Evolutionary conservation across 2,888 invertebrate genomes (phyloP), one percentile per base, ranked within the genome.

Genomic region (Drosophila barbarae): DNA sequence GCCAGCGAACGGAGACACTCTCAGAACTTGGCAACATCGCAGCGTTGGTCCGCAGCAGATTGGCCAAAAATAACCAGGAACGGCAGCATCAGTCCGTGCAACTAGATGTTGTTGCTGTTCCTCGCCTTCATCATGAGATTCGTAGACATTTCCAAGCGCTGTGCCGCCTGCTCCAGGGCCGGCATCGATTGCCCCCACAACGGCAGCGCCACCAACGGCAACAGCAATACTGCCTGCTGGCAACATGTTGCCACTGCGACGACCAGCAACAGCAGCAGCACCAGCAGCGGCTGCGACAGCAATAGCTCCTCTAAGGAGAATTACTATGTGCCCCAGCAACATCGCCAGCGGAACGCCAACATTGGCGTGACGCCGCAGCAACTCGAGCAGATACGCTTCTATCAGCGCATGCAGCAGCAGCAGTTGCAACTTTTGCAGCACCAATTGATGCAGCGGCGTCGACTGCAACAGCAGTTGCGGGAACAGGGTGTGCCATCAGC

Each of bases 311-410:
- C 88, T 28, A 88, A 88, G 61, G 88, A 88, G 71, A 88, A 88
- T 50, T 85, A 69, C 52, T 87, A 79, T 72, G 71, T 69, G 32
- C 76, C 77, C 85, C 55, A 85, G 82, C 72, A 74, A 47, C 73
- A 73, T 26, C 72, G 84, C 28, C 73, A 79, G 47, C 72, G 78
- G 6, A 84, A 55, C 75, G 63, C 7, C 67, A 64, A 68, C 32
- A 51, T 59, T 39, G 84, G 94, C 0, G 46, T 77, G 23, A 80
- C 72, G 8, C 55, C 95, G 79, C 93, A 93, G 78, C 93, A 93
- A 83, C 91, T 92, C 74, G 92, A 88, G 71, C 86, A 93, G 83
- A 87, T 92, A 52, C 89, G 90, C 61, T 88, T 88, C 54, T 89
- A 89, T 71, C 88, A 89, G 66, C 86, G 86, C 30, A 77, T 88